These are phyloP conservation scores for Chloromyia formosa DNA, from an alignment of 2,888 invertebrate species.

Conservation along the genomic window DNA sequence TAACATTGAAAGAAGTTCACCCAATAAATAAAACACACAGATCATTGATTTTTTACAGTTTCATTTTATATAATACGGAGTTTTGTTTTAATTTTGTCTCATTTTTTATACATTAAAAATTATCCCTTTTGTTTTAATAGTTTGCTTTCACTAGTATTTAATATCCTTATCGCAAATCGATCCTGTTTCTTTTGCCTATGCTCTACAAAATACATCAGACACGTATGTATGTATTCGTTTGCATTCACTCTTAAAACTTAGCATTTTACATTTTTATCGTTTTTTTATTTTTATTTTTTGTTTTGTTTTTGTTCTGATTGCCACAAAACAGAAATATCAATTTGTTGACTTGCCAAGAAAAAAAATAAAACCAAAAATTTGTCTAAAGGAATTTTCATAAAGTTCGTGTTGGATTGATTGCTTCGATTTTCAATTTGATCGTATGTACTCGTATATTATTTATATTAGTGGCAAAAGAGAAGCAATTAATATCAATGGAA, in stretches of 20 bases:
- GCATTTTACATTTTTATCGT: constrained; percentile 9
- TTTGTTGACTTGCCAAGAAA: too few relatives aligned
- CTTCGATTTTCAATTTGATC: background rate
- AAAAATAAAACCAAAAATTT: constrained; percentile 19
- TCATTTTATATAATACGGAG: constrained; percentile 37
- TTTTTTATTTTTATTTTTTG: background rate
- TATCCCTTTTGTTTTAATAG: constrained; percentile 17
- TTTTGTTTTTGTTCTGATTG: too few relatives aligned
- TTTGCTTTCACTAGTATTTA: constrained; percentile 36
- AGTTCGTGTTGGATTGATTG: constrained; percentile 15
- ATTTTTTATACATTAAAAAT: constrained; percentile 36
- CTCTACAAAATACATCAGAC: too few relatives aligned
- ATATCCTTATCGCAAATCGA: constrained; percentile 32
- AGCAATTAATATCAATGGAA: too few relatives aligned
- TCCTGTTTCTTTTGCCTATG: constrained; percentile 25
- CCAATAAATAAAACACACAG: background rate
- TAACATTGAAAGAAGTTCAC: too few relatives aligned
- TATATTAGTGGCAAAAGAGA: too few relatives aligned
- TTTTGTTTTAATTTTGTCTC: background rate
- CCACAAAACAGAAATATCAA: too few relatives aligned
- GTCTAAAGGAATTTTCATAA: constrained; percentile 10
- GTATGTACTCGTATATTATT: too few relatives aligned
- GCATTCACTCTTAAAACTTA: constrained; percentile 5
- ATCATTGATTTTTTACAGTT: constrained; percentile 31
- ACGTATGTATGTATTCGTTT: constrained; percentile 1